These are phyloP conservation scores for Aphelinus certus DNA, from an alignment of 1,140 invertebrate species.

Conservation along the genomic window DNA sequence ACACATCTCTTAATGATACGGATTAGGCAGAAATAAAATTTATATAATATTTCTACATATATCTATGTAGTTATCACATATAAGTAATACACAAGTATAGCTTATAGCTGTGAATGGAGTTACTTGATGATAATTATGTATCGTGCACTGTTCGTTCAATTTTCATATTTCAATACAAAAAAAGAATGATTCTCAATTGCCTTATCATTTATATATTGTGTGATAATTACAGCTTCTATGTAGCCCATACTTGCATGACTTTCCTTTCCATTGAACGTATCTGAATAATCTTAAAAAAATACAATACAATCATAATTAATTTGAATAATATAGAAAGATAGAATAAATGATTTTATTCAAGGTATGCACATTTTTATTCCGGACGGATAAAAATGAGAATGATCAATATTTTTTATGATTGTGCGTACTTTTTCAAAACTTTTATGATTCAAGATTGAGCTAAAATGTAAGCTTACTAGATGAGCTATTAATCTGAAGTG, in stretches of 20 bases:
- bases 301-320: constrained; percentile 16
- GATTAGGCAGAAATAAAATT: neutral
- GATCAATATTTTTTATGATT: neutral
- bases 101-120: too few relatives aligned
- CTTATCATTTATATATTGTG: neutral
- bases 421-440: constrained; percentile 19
- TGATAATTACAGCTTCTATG: constrained; percentile 3
- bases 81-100: too few relatives aligned
- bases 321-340: neutral
- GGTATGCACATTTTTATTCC: too few relatives aligned
- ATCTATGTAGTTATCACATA: too few relatives aligned
- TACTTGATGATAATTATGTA: too few relatives aligned
- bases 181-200: constrained; percentile 14
- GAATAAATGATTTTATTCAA: too few relatives aligned
- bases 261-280: constrained; percentile 15
- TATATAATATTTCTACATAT: too few relatives aligned
- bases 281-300: constrained; percentile 23
- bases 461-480: constrained; percentile 1
- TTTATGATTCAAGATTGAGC: neutral
- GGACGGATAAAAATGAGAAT: too few relatives aligned
- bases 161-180: neutral
- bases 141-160: neutral
- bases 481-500: constrained; percentile 17
- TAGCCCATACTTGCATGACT: constrained; percentile 5
- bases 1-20: neutral